These are phyloP conservation scores for Mormyrus iriodes DNA, from an alignment of 2,113 vertebrate species.

Conservation along the genomic window DNA sequence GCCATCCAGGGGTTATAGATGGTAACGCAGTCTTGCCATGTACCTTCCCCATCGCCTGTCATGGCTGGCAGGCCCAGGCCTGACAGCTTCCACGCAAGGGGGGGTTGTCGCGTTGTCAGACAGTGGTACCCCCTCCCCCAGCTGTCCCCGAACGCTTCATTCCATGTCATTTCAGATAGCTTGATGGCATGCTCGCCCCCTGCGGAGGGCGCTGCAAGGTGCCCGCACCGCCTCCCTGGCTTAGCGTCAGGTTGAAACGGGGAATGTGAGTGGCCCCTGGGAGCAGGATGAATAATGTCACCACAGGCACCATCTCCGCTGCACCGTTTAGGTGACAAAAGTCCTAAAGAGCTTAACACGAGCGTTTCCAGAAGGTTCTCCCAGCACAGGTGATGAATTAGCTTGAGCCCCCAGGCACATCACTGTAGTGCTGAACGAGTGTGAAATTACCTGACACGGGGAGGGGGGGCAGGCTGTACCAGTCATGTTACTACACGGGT, in stretches of 20 bases:
- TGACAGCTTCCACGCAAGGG: constrained; percentile 59
- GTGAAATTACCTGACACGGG: constrained; percentile 53
- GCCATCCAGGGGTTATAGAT: constrained; percentile 60
- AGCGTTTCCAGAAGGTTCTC: constrained; percentile 47
- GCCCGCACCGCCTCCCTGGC: constrained; percentile 39
- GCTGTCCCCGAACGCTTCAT: constrained; percentile 29
- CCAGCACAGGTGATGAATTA: constrained; percentile 58
- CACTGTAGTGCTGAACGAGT: constrained; percentile 49
- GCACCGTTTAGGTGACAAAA: constrained; percentile 40
- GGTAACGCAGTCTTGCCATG: constrained; percentile 63
- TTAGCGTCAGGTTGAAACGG: constrained; percentile 47
- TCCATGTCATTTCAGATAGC: constrained; percentile 39
- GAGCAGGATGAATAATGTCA: constrained; percentile 36
- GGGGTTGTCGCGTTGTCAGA: constrained; percentile 48
- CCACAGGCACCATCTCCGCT: constrained; percentile 33
- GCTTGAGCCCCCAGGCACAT: constrained; percentile 45
- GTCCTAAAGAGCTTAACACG: constrained; percentile 48
- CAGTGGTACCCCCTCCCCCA: background rate
- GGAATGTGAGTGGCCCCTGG: constrained; percentile 18
- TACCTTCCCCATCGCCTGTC: constrained; percentile 72
- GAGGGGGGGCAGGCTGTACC: background rate
- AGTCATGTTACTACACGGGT: constrained; percentile 31
- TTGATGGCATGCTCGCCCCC: constrained; percentile 13
- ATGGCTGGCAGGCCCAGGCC: constrained; percentile 69
- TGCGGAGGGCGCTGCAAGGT: constrained; percentile 47